These are phyloP conservation scores for Euleptes europaea DNA, from an alignment of 2,113 vertebrate species.

Conservation along the genomic window DNA sequence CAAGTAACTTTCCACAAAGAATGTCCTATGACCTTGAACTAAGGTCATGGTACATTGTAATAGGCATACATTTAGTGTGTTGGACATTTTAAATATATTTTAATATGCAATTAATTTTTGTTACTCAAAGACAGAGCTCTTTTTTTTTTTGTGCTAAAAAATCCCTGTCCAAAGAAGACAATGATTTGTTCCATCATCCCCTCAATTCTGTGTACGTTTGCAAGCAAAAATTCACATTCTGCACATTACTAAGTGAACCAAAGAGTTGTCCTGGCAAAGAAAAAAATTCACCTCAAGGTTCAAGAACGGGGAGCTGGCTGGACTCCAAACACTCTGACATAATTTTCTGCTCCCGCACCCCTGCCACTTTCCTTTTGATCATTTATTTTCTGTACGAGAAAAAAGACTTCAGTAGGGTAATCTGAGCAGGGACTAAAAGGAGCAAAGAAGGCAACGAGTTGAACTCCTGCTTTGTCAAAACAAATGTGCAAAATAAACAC, in stretches of 20 bases:
- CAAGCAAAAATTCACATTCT: not conserved
- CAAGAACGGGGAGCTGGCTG: conserved; percentile 14
- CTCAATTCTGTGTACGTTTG: not conserved
- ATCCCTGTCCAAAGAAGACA: not conserved
- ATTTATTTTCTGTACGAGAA: not conserved
- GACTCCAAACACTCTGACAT: conserved; percentile 9
- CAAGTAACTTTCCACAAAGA: no score
- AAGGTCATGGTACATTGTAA: no score
- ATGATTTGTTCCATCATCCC: not conserved
- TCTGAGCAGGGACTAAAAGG: not conserved
- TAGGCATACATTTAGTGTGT: no score
- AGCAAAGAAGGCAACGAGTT: not conserved
- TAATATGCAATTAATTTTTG: no score
- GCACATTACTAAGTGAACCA: conserved; percentile 2
- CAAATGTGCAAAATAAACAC: not conserved
- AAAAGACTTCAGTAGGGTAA: not conserved
- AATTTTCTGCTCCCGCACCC: conserved; percentile 2
- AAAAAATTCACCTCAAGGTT: not conserved
- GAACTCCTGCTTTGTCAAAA: not conserved
- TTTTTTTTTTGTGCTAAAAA: not conserved
- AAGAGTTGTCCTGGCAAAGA: not conserved
- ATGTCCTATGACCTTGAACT: no score
- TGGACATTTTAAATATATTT: no score
- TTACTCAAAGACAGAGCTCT: not conserved
- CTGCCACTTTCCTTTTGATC: not conserved